These are phyloP conservation scores for Orthonyx spaldingii DNA, from an alignment of 2,113 vertebrate genomes.

Conservation along the genomic window DNA sequence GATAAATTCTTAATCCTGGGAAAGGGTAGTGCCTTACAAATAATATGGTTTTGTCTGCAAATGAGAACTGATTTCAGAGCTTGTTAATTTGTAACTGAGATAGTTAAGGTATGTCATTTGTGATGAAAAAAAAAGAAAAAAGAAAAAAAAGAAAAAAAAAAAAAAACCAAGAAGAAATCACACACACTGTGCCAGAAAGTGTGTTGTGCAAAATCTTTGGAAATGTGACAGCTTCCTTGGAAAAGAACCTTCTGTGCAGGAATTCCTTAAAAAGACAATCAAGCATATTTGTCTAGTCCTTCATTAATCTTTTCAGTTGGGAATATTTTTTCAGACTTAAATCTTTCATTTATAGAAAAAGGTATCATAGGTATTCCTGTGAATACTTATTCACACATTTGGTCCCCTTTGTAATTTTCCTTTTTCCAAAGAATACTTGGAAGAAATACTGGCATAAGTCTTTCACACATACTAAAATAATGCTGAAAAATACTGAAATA, in stretches of 20 bases:
- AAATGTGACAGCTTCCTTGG: neutral
- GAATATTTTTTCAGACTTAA: neutral
- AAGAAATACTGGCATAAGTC: neutral
- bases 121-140: neutral
- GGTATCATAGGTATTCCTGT: neutral
- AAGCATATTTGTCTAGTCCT: neutral
- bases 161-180: no score
- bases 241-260: neutral
- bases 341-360: neutral
- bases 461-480: neutral
- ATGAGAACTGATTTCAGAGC: neutral
- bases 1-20: neutral
- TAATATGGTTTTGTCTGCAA: neutral
- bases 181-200: neutral
- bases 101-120: neutral
- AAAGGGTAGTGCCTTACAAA: neutral
- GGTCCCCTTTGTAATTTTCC: neutral
- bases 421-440: neutral
- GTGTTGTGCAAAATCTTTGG: neutral
- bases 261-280: neutral
- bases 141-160: neutral
- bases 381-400: neutral
- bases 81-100: neutral
- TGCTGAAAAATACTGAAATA: neutral
- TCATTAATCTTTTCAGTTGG: neutral